These are phyloP conservation scores for Neomonachus schauinslandi DNA, from an alignment of 2,113 vertebrate species.

Conservation along the genomic window DNA sequence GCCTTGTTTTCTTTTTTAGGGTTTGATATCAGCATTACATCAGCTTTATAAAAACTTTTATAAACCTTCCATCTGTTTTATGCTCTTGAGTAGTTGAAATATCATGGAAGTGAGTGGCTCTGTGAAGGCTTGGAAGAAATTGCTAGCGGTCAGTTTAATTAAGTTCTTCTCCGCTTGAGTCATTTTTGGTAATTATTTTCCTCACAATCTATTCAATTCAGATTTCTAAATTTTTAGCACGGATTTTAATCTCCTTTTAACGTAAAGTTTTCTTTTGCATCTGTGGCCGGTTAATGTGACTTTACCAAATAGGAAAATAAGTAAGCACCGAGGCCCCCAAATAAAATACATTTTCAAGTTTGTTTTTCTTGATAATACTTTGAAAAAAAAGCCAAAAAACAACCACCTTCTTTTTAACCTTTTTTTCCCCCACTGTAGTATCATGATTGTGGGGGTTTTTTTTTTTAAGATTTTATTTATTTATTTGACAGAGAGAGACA, in stretches of 20 bases:
- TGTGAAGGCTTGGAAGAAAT: slow-evolving; percentile 5
- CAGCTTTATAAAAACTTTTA: slow-evolving; percentile 35
- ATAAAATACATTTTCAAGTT: slow-evolving; percentile 6
- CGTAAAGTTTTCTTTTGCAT: neutral
- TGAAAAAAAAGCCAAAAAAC: neutral
- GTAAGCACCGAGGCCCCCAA: neutral
- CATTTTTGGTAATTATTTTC: slow-evolving; percentile 35
- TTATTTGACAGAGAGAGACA: no score
- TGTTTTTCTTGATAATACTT: slow-evolving; percentile 24
- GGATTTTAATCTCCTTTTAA: slow-evolving; percentile 42
- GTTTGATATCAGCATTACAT: neutral
- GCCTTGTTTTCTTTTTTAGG: neutral
- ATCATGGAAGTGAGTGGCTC: neutral
- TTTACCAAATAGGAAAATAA: slow-evolving; percentile 32
- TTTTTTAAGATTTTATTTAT: no score
- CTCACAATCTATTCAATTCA: neutral
- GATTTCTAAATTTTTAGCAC: slow-evolving; percentile 8
- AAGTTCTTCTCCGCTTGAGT: neutral
- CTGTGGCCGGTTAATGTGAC: neutral
- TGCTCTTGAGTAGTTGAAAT: neutral
- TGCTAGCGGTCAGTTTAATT: neutral
- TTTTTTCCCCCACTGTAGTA: no score
- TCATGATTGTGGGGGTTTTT: no score
- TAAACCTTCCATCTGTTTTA: neutral
- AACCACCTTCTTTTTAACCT: neutral